Conservation (phyloP, 2,113 vertebrate genomes). For the Mesembrinibis cayennensis region DNA sequence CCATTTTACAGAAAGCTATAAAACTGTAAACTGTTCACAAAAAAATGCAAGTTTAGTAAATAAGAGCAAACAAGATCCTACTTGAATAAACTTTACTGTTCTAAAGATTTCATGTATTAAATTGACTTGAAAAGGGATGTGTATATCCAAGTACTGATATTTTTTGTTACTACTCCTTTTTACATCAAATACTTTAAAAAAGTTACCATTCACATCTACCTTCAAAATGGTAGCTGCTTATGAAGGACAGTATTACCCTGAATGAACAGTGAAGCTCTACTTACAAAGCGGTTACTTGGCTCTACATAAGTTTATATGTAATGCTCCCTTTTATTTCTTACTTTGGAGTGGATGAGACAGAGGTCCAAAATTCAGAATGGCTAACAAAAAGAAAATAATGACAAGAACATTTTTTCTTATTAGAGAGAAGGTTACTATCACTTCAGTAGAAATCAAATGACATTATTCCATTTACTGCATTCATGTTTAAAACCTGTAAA, state of each 20-base stretch:
- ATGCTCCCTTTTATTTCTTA: not conserved
- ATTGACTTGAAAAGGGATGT: not conserved
- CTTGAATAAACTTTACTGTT: not conserved
- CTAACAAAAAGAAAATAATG: not conserved
- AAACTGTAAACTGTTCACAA: not conserved
- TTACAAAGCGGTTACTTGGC: not conserved
- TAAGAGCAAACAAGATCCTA: not conserved
- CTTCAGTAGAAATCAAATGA: not conserved
- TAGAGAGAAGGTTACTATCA: not conserved
- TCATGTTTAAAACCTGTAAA: not conserved
- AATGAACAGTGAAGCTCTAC: not conserved
- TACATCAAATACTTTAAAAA: not conserved
- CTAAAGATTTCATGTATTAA: not conserved
- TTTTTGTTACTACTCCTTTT: not conserved
- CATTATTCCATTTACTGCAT: not conserved
- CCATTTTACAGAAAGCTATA: not conserved
- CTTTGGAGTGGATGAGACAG: not conserved
- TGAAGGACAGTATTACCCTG: not conserved
- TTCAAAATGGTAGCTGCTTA: not conserved
- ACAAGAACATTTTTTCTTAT: not conserved
- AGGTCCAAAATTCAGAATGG: not conserved
- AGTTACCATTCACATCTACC: not conserved
- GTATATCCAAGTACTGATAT: not conserved
- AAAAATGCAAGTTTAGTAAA: not conserved
- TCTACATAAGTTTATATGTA: not conserved